These are phyloP conservation scores for Sciurus niger DNA, from an alignment of 2,113 vertebrate genomes.

Conservation along the genomic window DNA sequence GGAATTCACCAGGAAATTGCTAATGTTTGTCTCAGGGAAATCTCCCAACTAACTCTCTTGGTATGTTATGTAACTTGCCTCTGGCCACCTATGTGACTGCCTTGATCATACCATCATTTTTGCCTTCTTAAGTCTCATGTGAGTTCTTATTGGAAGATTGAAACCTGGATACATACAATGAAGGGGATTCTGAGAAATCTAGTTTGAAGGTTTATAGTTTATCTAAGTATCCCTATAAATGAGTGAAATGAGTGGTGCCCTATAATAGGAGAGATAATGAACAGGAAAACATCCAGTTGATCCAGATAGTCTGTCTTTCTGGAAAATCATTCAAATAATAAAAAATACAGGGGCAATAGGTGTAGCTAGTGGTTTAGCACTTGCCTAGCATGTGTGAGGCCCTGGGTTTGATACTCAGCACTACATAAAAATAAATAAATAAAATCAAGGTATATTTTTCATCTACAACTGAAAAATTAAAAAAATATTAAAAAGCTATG, in stretches of 20 bases:
- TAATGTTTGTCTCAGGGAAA: neutral
- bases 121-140: slow-evolving; percentile 4
- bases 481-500: neutral
- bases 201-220: neutral
- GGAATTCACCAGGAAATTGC: neutral
- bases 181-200: neutral
- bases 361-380: too few species aligned
- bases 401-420: too few species aligned
- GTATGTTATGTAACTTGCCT: neutral
- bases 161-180: neutral
- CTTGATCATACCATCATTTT: neutral
- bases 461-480: too few species aligned
- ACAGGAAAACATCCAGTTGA: neutral
- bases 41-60: neutral
- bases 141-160: neutral
- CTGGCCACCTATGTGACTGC: neutral
- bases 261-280: neutral
- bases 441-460: too few species aligned
- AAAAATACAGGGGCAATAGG: neutral
- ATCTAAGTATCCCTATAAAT: neutral
- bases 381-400: too few species aligned
- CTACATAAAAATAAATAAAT: too few species aligned
- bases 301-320: slow-evolving; percentile 8
- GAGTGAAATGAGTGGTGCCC: neutral
- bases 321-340: slow-evolving; percentile 57